phyloP scores from a whole-genome alignment of 2,113 vertebrate genomes.

The Sarotherodon lohbergeri region DNA sequence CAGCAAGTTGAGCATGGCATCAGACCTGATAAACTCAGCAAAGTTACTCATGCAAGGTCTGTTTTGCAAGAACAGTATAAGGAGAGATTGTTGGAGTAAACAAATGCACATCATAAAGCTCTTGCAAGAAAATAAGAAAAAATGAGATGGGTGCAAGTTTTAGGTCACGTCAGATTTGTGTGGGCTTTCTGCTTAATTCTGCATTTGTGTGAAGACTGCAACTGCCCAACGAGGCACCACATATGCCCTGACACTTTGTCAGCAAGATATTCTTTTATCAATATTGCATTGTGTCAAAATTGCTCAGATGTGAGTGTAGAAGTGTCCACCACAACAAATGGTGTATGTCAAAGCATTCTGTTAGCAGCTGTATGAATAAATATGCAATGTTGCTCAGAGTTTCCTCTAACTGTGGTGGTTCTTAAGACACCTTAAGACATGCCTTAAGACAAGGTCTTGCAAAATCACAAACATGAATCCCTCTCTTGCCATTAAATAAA shows the following conservation, averaged over 20 bases:
- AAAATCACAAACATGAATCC: neutral
- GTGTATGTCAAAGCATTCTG: neutral
- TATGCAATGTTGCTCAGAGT: neutral
- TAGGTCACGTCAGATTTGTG: neutral
- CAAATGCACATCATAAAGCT: neutral
- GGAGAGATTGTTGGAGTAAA: neutral
- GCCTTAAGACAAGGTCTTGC: neutral
- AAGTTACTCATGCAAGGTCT: constrained; percentile 25
- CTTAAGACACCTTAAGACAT: neutral
- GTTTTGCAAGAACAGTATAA: neutral
- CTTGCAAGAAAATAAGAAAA: neutral
- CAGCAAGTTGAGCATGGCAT: constrained; percentile 13
- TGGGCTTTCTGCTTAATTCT: neutral
- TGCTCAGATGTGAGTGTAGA: neutral
- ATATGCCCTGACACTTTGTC: neutral
- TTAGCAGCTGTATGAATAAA: neutral
- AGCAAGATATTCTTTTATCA: neutral
- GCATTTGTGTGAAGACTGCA: neutral
- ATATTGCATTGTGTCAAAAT: neutral
- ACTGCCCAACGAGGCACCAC: neutral
- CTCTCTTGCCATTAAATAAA: neutral
- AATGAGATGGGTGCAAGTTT: neutral
- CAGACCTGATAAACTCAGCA: constrained; percentile 24
- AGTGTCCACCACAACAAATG: neutral
- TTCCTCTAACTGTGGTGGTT: neutral